Base-by-base conservation (phyloP, 2,113 vertebrate species). In the Uria lomvia region DNA sequence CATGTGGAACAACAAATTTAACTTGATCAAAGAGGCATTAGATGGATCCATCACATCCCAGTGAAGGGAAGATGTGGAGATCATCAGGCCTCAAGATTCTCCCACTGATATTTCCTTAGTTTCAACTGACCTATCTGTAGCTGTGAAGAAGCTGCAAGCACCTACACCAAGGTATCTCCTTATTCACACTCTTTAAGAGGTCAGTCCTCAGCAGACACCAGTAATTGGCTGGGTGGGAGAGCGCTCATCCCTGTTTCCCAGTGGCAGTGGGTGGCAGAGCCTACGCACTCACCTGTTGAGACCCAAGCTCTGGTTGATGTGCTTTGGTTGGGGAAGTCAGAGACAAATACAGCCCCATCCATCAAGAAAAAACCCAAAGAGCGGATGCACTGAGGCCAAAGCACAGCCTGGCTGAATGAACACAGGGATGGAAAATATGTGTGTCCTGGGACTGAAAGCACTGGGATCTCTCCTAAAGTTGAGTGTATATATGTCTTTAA, bases 301-400 rank as follows among this genome's bases (percentile, higher is more conserved):
- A 71, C 4, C 13, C 2, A 14, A 38, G 23, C 20, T 80, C 19
- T 59, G 18, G 4, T 71, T 82, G 32, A 55, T 1, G 4, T 7
- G 18, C 27, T 36, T 88, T 34, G 50, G 34, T 45, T 16, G 32
- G 36, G 38, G 66, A 95, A 53, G n/a, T 56, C 40, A 66, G 60
- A 43, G 22, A 5, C 0, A 1, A 63, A 53, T 3, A 27, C 20
- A 81, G 43, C 9, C 2, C 15, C 18, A 40, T 12, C 12, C 1
- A 0, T 24, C 38, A 82, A 53, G 42, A 86, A 71, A 71, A 91
- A 75, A 67, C 40, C n/a, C 42, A 29, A 26, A 59, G 26, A 66
- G 13, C 24, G n/a, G 34, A 29, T 36, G 62, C 26, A 24, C 30
- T 6, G 40, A 81, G 12, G 55, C 12, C 50, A 72, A 17, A 0